A percentile compares a stretch with the other conserved stretches of the same genome.
These are phyloP conservation scores for Epizoanthus stellaris DNA, from an alignment of 92 coral and sea anemone species.

Conservation along the genomic window DNA sequence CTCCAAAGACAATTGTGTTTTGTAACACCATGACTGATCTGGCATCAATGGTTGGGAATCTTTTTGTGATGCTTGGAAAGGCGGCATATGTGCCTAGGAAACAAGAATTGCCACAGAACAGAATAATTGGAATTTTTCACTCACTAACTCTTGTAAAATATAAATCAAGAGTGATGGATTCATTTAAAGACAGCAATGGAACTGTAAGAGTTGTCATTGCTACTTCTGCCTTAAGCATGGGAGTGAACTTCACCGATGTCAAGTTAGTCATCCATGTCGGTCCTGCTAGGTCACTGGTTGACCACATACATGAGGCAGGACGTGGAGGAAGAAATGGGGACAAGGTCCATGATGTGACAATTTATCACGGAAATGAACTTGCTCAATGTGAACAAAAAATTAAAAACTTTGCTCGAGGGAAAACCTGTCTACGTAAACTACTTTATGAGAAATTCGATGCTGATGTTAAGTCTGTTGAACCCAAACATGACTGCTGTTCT, in stretches of 20 bases:
- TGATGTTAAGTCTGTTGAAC: conserved; percentile 17
- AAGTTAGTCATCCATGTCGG: conserved; percentile 45
- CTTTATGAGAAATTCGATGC: conserved; percentile 40
- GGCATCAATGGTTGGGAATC: conserved; percentile 34
- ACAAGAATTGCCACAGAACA: conserved; percentile 40
- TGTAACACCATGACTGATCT: conserved; percentile 46
- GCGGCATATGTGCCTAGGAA: conserved; percentile 40
- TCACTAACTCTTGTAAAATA: conserved; percentile 53
- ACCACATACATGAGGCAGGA: conserved; percentile 60
- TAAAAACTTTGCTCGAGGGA: conserved; percentile 28
- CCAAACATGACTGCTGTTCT: conserved; percentile 44
- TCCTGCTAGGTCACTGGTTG: conserved; percentile 57
- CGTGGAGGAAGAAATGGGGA: conserved; percentile 46
- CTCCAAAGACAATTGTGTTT: neutral
- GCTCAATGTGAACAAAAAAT: conserved; percentile 28
- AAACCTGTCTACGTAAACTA: conserved; percentile 33
- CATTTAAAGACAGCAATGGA: conserved; percentile 49
- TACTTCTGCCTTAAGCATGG: conserved; percentile 46
- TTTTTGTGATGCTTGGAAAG: conserved; percentile 41
- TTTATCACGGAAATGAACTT: conserved; percentile 51
- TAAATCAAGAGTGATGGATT: conserved; percentile 37
- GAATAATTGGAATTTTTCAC: conserved; percentile 50
- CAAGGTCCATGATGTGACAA: conserved; percentile 40
- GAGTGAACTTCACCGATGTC: conserved; percentile 59
- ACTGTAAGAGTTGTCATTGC: conserved; percentile 49